These are phyloP conservation scores for Eutolmus rufibarbis DNA, from an alignment of 2,888 invertebrate species.

Conservation along the genomic window DNA sequence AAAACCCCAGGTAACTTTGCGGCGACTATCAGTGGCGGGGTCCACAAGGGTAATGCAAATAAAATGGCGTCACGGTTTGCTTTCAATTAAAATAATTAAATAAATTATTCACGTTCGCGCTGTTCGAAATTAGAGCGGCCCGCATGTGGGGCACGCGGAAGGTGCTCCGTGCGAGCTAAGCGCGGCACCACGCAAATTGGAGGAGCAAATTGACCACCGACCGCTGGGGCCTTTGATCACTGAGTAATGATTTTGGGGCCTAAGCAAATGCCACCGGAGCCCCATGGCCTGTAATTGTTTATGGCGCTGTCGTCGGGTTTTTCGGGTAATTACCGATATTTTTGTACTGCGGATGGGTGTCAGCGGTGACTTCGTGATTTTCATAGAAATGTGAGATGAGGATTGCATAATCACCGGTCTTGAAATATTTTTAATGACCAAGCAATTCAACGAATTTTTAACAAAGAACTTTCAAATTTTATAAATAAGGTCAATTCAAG, in stretches of 20 bases:
- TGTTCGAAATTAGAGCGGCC: neutral
- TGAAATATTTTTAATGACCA: neutral
- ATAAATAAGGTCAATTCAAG: neutral
- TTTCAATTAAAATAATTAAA: constrained; percentile 14
- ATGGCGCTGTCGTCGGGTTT: neutral
- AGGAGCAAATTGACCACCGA: neutral
- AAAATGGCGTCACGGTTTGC: neutral
- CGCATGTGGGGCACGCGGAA: neutral
- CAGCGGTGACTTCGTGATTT: neutral
- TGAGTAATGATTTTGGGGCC: neutral
- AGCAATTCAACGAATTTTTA: neutral
- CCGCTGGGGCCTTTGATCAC: neutral
- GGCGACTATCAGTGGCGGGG: neutral
- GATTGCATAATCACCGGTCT: neutral
- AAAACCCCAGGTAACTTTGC: neutral
- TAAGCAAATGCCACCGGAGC: neutral
- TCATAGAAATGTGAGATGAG: neutral
- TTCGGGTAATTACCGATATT: neutral
- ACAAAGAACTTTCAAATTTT: neutral
- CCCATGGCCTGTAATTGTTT: neutral
- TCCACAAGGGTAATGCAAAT: neutral
- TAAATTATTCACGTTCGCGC: neutral
- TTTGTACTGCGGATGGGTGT: neutral
- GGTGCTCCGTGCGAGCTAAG: neutral
- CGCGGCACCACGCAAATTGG: neutral